A percentile compares a stretch with the other conserved stretches of the same genome.
Evolutionary conservation across 1,140 invertebrate genomes (phyloP).

Genomic region (Trichogramma pretiosum): DNA sequence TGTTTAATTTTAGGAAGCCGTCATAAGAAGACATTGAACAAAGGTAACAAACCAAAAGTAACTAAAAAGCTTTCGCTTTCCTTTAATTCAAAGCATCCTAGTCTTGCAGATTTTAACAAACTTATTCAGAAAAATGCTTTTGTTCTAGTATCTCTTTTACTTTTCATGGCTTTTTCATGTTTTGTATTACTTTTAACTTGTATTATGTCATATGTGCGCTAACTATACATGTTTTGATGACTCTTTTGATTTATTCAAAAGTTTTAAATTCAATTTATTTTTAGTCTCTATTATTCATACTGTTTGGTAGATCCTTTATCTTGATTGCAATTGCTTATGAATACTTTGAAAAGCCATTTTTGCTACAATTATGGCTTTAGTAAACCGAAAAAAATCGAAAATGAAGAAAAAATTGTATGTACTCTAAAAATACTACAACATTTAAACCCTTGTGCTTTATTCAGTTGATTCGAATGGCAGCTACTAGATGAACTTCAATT

Average conservation of each 20-base stretch:
- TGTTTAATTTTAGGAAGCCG: constrained; percentile 34
- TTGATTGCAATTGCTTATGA: constrained; percentile 6
- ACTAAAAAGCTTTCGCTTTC: constrained; percentile 27
- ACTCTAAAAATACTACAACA: too few relatives aligned
- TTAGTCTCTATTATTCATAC: too few relatives aligned
- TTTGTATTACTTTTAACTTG: constrained; percentile 30
- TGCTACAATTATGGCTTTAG: too few relatives aligned
- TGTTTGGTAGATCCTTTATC: too few relatives aligned
- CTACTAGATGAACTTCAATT: too few relatives aligned
- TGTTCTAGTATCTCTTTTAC: constrained; percentile 29
- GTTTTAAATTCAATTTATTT: constrained; percentile 18
- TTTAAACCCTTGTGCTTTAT: too few relatives aligned
- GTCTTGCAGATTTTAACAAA: constrained; percentile 28
- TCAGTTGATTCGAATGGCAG: too few relatives aligned
- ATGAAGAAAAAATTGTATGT: too few relatives aligned
- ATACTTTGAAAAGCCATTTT: too few relatives aligned
- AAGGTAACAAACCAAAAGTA: constrained; percentile 37
- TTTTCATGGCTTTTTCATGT: constrained; percentile 36
- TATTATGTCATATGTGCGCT: constrained; percentile 14
- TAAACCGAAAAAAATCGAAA: too few relatives aligned
- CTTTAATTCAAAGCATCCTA: constrained; percentile 29
- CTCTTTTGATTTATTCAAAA: constrained; percentile 18
- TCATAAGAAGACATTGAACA: constrained; percentile 41
- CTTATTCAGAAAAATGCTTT: constrained; percentile 29
- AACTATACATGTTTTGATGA: too few relatives aligned